phyloP scores from a whole-genome alignment of 2,797 vertebrate species.

The Gephyroberyx darwinii region DNA sequence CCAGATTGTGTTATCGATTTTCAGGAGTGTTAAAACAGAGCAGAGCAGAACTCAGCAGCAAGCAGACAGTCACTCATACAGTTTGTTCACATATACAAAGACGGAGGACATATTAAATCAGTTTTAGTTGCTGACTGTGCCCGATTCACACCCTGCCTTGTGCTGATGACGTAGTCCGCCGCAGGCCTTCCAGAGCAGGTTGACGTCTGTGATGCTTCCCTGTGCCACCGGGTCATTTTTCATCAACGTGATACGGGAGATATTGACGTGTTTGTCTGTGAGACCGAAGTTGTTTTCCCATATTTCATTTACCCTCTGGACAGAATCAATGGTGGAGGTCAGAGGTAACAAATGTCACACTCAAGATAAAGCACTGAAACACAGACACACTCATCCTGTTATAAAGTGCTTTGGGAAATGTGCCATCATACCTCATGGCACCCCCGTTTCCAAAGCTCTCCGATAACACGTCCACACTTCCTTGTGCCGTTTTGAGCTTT shows the following conservation, averaged over 20 bases:
- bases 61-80: slow-evolving; percentile 34
- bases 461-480: slow-evolving; percentile 13
- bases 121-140: slow-evolving; percentile 46
- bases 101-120: slow-evolving; percentile 34
- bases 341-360: slow-evolving; percentile 44
- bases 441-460: slow-evolving; percentile 1
- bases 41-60: neutral
- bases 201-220: slow-evolving; percentile 51
- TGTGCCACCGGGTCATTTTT: slow-evolving; percentile 45
- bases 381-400: slow-evolving; percentile 22
- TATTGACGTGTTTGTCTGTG: slow-evolving; percentile 27
- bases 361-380: slow-evolving; percentile 22
- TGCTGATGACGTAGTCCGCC: slow-evolving; percentile 12
- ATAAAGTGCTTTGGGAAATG: neutral
- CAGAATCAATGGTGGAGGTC: slow-evolving; percentile 39
- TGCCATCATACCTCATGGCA: neutral
- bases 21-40: no score
- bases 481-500: neutral
- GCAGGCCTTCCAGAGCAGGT: slow-evolving; percentile 26
- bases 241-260: slow-evolving; percentile 43
- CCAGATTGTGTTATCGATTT: neutral
- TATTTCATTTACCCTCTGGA: slow-evolving; percentile 31
- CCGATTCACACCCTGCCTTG: slow-evolving; percentile 16
- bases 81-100: slow-evolving; percentile 41
- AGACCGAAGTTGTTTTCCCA: slow-evolving; percentile 32